Evolutionary conservation across 1,140 invertebrate species (phyloP).

Genomic region (Phenacoccus solenopsis): DNA sequence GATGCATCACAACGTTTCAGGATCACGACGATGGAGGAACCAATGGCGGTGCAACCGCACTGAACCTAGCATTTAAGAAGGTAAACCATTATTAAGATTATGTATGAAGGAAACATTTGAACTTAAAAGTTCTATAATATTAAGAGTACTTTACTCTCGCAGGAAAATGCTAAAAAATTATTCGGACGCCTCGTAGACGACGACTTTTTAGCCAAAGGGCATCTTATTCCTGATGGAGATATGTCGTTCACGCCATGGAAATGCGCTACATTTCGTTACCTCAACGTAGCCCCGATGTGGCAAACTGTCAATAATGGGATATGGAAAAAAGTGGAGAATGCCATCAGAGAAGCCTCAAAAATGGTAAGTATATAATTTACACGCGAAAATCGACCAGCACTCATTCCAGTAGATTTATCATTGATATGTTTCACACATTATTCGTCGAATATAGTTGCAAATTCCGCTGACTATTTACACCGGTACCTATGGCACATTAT

Average conservation of each 20-base stretch:
- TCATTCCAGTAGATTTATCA: not conserved
- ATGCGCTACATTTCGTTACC: constrained; percentile 38
- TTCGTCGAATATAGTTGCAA: not conserved
- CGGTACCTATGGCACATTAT: not conserved
- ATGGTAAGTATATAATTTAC: no score
- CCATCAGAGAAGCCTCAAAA: not conserved
- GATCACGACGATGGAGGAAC: no score
- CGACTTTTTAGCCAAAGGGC: constrained; percentile 34
- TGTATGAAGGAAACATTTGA: no score
- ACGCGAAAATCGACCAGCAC: no score
- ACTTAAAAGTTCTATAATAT: no score
- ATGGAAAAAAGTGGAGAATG: constrained; percentile 36
- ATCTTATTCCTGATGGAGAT: constrained; percentile 41
- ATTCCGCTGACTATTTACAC: not conserved
- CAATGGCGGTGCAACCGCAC: no score
- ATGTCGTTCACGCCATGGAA: constrained; percentile 37
- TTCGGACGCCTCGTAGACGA: no score
- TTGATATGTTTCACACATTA: not conserved
- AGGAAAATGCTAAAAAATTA: not conserved
- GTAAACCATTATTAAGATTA: no score
- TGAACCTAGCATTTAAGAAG: no score
- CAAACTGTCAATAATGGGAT: constrained; percentile 35
- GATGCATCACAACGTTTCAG: no score
- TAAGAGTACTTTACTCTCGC: no score
- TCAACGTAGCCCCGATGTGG: constrained; percentile 43